Evolutionary conservation across 1,140 invertebrate genomes (phyloP).

Genomic region (Brachionus asplanchnoidis): DNA sequence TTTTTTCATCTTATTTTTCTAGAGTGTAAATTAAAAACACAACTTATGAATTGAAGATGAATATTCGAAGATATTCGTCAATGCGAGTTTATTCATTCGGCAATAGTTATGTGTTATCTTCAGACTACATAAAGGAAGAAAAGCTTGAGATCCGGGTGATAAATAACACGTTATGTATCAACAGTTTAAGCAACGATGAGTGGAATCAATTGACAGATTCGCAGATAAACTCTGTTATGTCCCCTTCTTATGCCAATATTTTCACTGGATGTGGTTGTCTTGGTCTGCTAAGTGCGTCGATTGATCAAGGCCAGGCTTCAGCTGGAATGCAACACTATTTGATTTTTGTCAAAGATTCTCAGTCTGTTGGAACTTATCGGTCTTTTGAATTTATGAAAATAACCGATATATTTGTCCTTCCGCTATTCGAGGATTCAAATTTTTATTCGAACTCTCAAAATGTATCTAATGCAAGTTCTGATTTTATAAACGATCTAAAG

Average conservation of each 20-base stretch:
- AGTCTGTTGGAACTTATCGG: background rate
- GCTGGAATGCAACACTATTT: conserved; percentile 1
- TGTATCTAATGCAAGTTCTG: background rate
- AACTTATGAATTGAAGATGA: background rate
- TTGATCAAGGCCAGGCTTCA: background rate
- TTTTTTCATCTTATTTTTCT: background rate
- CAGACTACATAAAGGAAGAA: conserved; percentile 21
- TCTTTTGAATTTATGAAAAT: conserved; percentile 29
- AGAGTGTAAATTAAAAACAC: background rate
- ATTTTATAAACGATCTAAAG: conserved; percentile 26
- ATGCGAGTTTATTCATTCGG: conserved; percentile 19
- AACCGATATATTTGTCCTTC: background rate
- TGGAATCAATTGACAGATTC: background rate
- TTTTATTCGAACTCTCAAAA: background rate
- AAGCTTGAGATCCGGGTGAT: background rate
- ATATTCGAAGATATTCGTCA: background rate
- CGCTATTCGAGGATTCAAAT: background rate
- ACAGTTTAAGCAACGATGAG: conserved; percentile 1
- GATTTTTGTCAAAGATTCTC: conserved; percentile 35
- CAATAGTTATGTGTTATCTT: background rate
- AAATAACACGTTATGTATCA: background rate
- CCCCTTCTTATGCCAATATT: background rate
- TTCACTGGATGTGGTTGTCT: conserved; percentile 19
- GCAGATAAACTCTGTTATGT: background rate
- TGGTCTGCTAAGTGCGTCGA: background rate